Evolutionary conservation across 2,113 vertebrate genomes (phyloP).

Genomic region (Platichthys stellatus): DNA sequence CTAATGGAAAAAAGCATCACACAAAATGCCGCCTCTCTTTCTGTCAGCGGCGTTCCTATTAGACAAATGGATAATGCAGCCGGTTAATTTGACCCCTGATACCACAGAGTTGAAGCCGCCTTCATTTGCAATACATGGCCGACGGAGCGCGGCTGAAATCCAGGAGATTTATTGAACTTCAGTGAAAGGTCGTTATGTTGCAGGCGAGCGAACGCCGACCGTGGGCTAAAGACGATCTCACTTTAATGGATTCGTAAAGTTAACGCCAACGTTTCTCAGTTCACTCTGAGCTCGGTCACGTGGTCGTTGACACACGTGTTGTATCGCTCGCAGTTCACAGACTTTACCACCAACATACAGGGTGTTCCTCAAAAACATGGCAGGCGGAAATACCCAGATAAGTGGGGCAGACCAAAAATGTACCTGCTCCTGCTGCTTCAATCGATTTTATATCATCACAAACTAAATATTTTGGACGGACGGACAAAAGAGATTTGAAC

Average conservation of each 20-base stretch:
- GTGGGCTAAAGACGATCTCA: conserved; percentile 56
- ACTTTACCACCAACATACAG: not conserved
- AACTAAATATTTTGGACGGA: no score
- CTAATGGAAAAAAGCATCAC: conserved; percentile 78
- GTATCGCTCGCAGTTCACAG: not conserved
- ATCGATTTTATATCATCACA: no score
- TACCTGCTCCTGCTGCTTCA: no score
- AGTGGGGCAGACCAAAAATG: no score
- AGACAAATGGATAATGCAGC: conserved; percentile 73
- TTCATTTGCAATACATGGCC: conserved; percentile 81
- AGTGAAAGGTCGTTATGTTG: conserved; percentile 56
- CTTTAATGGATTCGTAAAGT: conserved; percentile 70
- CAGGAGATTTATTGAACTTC: conserved; percentile 69
- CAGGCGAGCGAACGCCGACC: conserved; percentile 32
- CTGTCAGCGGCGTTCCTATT: conserved; percentile 55
- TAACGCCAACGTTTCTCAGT: conserved; percentile 62
- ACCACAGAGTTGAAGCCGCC: conserved; percentile 58
- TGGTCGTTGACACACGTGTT: conserved; percentile 7
- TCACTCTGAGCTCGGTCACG: not conserved
- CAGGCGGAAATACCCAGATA: not conserved
- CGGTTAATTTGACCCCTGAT: conserved; percentile 71
- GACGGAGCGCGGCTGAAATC: conserved; percentile 56
- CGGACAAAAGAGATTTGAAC: no score
- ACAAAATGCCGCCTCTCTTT: conserved; percentile 58
- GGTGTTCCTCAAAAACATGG: no score